Evolutionary conservation across 2,113 vertebrate species (phyloP).

Genomic region (Phrynosoma platyrhinos): DNA sequence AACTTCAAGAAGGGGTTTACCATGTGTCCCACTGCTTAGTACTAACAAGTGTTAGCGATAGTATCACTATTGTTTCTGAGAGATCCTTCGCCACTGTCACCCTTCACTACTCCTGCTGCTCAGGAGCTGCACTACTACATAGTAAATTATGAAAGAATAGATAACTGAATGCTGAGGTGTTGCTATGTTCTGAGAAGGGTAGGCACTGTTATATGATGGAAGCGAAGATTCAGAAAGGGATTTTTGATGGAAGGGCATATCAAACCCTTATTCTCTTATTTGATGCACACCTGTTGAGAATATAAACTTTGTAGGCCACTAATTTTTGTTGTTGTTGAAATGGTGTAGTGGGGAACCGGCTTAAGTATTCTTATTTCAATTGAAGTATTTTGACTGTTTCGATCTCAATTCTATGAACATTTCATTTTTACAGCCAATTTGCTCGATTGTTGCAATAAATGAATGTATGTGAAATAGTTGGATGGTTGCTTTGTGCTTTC

Average conservation of each 20-base stretch:
- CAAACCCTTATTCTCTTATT: neutral
- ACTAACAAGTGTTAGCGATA: too few relatives aligned
- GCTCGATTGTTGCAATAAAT: constrained; percentile 3
- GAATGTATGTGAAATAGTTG: neutral
- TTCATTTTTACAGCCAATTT: neutral
- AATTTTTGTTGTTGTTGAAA: neutral
- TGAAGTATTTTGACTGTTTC: neutral
- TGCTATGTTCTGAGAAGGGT: too few relatives aligned
- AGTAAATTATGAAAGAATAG: neutral
- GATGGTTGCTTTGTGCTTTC: neutral
- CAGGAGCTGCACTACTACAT: too few relatives aligned
- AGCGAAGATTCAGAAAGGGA: neutral
- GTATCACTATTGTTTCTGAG: too few relatives aligned
- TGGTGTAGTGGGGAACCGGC: neutral
- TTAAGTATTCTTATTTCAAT: neutral
- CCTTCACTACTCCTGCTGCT: too few relatives aligned
- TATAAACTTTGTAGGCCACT: neutral
- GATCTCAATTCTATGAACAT: neutral
- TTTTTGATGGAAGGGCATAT: neutral
- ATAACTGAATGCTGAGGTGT: neutral
- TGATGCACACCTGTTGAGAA: neutral
- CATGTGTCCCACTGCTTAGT: too few relatives aligned
- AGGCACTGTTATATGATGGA: neutral
- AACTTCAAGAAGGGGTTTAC: too few relatives aligned
- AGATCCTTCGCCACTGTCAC: too few relatives aligned